Evolutionary conservation across 2,888 invertebrate species (phyloP).

Genomic region (Dicranocentrus wangi): DNA sequence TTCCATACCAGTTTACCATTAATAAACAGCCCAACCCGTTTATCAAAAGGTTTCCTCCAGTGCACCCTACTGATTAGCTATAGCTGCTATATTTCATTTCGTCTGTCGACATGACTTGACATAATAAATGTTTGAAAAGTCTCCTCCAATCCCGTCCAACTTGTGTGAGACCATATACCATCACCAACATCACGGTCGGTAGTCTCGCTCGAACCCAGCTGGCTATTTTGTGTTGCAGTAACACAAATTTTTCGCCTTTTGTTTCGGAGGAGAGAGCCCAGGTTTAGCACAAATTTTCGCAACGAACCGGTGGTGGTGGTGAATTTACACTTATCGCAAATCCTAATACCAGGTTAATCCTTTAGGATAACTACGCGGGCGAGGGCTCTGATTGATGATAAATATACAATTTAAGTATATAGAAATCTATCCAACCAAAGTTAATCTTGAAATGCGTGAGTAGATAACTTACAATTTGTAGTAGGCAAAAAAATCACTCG

Average conservation of each 20-base stretch:
- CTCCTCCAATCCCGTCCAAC: not conserved
- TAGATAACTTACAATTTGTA: no score
- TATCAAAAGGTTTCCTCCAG: constrained; percentile 38
- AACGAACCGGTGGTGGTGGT: not conserved
- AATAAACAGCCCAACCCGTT: constrained; percentile 39
- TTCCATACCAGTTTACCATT: constrained; percentile 15
- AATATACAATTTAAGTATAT: no score
- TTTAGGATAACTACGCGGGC: not conserved
- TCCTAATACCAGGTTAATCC: constrained; percentile 1
- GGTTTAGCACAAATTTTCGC: no score
- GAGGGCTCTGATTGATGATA: constrained; percentile 25
- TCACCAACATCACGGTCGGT: no score
- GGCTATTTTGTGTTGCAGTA: no score
- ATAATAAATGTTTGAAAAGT: constrained; percentile 36
- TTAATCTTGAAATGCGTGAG: no score
- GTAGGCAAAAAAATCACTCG: no score
- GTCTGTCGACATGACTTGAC: constrained; percentile 35
- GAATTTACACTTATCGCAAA: constrained; percentile 7
- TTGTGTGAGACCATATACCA: no score
- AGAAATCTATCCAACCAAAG: no score
- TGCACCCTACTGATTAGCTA: constrained; percentile 59
- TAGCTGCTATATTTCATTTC: constrained; percentile 48
- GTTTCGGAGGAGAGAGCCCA: no score
- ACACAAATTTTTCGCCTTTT: no score
- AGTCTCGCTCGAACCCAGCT: no score